phyloP scores from a whole-genome alignment of 2,797 vertebrate species.

The Acanthornis magna region DNA sequence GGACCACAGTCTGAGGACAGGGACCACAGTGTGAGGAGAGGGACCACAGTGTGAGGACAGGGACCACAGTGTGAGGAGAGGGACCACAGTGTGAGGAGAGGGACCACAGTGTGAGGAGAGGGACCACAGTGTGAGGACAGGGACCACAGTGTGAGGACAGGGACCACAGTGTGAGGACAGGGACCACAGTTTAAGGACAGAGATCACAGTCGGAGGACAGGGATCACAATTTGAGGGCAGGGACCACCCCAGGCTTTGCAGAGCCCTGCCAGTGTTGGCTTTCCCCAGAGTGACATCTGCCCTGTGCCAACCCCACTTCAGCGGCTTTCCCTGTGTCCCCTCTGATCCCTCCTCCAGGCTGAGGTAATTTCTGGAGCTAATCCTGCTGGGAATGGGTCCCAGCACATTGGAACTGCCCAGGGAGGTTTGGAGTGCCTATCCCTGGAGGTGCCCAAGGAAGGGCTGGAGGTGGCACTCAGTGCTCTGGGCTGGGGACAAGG shows the following conservation, averaged over 20 bases:
- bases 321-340: neutral
- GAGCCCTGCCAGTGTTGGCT: neutral
- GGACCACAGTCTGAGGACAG: neutral
- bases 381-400: rapidly evolving
- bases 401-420: neutral
- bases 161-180: neutral
- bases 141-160: neutral
- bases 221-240: neutral
- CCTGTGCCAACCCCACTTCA: neutral
- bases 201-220: no score
- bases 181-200: rapidly evolving
- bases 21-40: neutral
- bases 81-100: neutral
- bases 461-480: rapidly evolving
- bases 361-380: neutral
- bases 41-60: neutral
- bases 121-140: neutral
- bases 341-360: neutral
- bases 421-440: neutral
- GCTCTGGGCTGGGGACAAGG: neutral
- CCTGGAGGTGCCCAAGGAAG: neutral
- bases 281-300: neutral
- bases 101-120: neutral
- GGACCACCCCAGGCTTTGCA: neutral
- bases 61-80: no score